Conservation (phyloP, 2,113 vertebrate genomes). For the Camelus dromedarius region DNA sequence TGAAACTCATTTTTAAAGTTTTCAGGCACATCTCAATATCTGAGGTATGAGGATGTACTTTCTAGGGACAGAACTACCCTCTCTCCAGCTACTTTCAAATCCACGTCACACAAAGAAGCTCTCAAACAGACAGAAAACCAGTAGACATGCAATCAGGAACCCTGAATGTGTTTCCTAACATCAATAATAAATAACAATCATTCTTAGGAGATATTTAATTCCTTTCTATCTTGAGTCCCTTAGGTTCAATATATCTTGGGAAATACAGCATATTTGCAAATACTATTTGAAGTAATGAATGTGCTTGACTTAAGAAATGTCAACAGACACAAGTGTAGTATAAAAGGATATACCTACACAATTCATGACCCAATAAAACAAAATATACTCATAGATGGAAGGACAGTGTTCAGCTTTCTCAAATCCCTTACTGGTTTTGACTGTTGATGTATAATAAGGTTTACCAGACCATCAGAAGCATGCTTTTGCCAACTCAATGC, state of each 20-base stretch:
- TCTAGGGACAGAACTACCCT: background rate
- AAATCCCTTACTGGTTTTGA: background rate
- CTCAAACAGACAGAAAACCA: background rate
- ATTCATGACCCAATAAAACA: background rate
- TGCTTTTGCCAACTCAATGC: background rate
- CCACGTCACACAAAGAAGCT: background rate
- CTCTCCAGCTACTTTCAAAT: background rate
- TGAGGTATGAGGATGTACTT: background rate
- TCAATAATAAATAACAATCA: background rate
- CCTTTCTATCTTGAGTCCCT: background rate
- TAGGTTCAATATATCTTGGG: background rate
- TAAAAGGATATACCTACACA: background rate
- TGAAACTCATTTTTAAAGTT: background rate
- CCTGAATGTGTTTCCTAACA: background rate
- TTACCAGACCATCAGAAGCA: background rate
- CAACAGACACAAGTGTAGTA: background rate
- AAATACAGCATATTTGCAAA: background rate
- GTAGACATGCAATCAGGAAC: background rate
- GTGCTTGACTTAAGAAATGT: background rate
- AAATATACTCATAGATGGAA: background rate
- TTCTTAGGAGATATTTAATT: background rate
- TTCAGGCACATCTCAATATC: background rate
- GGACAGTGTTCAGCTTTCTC: background rate
- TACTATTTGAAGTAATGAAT: background rate
- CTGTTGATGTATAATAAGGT: background rate